Conservation (phyloP, 23 tunicate species). For the Trididemnum miniatum region DNA sequence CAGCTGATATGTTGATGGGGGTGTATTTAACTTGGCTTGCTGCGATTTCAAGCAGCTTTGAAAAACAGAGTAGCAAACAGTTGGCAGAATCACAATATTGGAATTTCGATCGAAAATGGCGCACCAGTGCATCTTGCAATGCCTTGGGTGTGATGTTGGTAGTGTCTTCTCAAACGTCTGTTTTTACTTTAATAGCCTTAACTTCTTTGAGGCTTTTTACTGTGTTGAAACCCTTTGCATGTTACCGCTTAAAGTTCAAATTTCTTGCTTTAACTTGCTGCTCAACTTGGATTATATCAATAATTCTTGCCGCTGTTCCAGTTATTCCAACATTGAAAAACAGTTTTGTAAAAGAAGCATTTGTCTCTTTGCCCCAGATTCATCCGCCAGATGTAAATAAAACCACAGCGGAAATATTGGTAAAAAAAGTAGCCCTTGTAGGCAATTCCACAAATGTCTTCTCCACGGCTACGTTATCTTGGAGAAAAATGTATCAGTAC, state of each 20-base stretch:
- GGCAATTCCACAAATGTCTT: not conserved
- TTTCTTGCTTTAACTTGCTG: conserved; percentile 16
- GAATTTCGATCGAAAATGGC: conserved; percentile 65
- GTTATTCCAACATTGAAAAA: conserved; percentile 39
- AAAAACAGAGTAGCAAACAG: conserved; percentile 8
- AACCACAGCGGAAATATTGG: conserved; percentile 45
- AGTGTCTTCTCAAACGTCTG: conserved; percentile 74
- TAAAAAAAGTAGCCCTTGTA: conserved; percentile 4
- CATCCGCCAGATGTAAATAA: conserved; percentile 67
- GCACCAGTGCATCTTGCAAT: conserved; percentile 63
- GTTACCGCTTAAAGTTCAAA: conserved; percentile 32
- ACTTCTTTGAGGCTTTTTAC: conserved; percentile 76
- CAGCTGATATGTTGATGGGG: conserved; percentile 79
- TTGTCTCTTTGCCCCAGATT: conserved; percentile 80
- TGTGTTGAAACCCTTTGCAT: conserved; percentile 61
- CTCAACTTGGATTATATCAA: conserved; percentile 43
- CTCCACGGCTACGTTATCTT: not conserved
- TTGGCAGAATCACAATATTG: conserved; percentile 31
- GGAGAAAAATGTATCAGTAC: conserved; percentile 39
- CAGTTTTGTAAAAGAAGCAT: conserved; percentile 47
- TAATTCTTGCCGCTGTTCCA: conserved; percentile 50
- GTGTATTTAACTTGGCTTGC: conserved; percentile 65
- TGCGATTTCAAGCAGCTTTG: conserved; percentile 30
- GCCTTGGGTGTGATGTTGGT: conserved; percentile 51
- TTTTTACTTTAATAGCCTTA: conserved; percentile 48